Percentiles rank a stretch among this genome's conserved stretches.
These are phyloP conservation scores for Numenius phaeopus DNA, from an alignment of 2,797 vertebrate species.

Conservation along the genomic window DNA sequence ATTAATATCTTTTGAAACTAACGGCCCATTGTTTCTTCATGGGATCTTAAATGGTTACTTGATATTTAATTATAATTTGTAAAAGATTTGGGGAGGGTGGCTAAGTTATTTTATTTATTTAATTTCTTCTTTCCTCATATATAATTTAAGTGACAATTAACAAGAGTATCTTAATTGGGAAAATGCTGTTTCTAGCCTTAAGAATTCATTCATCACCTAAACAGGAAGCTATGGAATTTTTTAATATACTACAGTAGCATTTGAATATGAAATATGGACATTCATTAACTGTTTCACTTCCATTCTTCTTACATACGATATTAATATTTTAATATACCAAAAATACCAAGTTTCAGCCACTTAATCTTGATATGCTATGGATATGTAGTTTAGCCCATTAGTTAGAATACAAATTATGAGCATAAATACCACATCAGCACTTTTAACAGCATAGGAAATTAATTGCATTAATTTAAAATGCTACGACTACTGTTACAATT, in stretches of 20 bases:
- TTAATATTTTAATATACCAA: slow-evolving; percentile 21
- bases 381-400: neutral
- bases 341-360: neutral
- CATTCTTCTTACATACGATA: neutral
- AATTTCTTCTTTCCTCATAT: neutral
- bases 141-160: neutral
- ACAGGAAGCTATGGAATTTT: neutral
- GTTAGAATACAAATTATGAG: neutral
- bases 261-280: neutral
- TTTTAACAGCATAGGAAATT: neutral
- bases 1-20: neutral
- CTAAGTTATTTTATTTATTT: neutral
- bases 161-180: neutral
- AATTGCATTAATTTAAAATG: slow-evolving; percentile 21
- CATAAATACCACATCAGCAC: slow-evolving; percentile 20
- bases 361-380: neutral
- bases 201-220: neutral
- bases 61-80: neutral
- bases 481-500: neutral
- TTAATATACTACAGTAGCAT: neutral
- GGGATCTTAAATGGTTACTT: neutral
- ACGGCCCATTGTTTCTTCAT: neutral
- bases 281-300: neutral
- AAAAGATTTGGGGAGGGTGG: neutral
- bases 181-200: neutral